Base-by-base conservation (phyloP, 2,113 vertebrate genomes). In the Lonchura striata region DNA sequence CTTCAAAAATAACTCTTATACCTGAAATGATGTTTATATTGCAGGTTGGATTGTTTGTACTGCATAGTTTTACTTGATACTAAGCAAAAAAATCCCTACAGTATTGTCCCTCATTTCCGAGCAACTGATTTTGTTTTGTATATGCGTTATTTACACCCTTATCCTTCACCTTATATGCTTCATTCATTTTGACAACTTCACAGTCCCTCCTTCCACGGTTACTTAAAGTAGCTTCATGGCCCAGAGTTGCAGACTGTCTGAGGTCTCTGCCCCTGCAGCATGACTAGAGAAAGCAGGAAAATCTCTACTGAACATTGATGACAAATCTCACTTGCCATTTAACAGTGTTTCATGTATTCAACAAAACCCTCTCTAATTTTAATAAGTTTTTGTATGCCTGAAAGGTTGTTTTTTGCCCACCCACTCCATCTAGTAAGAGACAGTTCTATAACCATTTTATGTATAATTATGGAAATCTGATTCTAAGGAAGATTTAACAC, bases 41-140 rank as follows among this genome's bases (percentile, higher is more conserved):
- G 19, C 0, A 0, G 15, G 4, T 9, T 18, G 15, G 13, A 8
- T 21, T 61, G 41, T n/a, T 80, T 49, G 31, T 44, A 47, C 8
- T 46, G 15, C 11, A 23, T 25, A 57, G 4, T 17, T 74, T 78
- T n/a, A 44, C 50, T 66, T 88, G 71, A 57, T 69, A 47, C 5
- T 35, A 31, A 78, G 14, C 12, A 16, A 39, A 64, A 31, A 31
- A 20, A 10, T 10, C 5, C 7, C 5, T 19, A 28, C 2, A 3
- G 22, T 23, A 44, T 66, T 88, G 13, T 83, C 12, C 17, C 16
- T 71, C 4, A 19, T n/a, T 76, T 49, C 7, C 59, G 33, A 91
- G 25, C 53, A 80, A 37, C 5, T 10, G 23, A 52, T 33, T 64
- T 78, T 46, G 23, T 46, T 93, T 86, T 75, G 15, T 13, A 41